Conservation (phyloP, 2,888 invertebrate species). For the Epirrhoe tristata region DNA sequence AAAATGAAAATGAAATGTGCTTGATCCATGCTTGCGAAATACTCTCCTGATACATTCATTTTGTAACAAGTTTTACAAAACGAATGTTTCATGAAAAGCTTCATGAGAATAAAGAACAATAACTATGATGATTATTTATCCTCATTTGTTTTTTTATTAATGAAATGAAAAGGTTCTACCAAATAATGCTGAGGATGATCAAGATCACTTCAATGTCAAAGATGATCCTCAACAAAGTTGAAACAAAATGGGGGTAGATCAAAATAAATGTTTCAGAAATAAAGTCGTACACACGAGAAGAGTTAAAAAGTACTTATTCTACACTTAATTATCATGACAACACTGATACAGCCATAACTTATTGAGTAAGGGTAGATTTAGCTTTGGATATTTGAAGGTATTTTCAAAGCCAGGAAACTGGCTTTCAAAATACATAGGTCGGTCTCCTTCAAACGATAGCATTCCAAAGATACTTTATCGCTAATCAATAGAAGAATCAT, state of each 20-base stretch:
- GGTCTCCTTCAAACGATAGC: not conserved
- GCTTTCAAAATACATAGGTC: conserved; percentile 3
- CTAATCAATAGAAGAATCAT: not conserved
- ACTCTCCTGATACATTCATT: conserved; percentile 3
- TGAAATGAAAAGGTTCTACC: conserved; percentile 36
- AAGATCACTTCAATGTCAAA: conserved; percentile 26
- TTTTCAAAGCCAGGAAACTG: not conserved
- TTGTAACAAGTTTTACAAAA: not conserved
- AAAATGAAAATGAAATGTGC: conserved; percentile 42
- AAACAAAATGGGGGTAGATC: conserved; percentile 34
- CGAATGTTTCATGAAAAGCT: conserved; percentile 9
- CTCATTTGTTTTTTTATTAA: conserved; percentile 45
- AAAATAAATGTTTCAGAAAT: conserved; percentile 35
- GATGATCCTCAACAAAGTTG: conserved; percentile 36
- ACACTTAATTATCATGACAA: conserved; percentile 21
- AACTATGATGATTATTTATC: conserved; percentile 37
- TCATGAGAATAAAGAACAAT: conserved; percentile 44
- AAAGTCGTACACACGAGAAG: conserved; percentile 42
- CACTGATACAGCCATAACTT: conserved; percentile 28
- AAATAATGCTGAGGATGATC: conserved; percentile 47
- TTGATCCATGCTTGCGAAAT: conserved; percentile 48
- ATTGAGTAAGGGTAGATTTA: conserved; percentile 10
- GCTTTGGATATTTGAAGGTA: conserved; percentile 9
- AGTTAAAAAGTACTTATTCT: conserved; percentile 35
- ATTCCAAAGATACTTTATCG: conserved; percentile 1